These are phyloP conservation scores for Camptogramma bilineatum DNA, from an alignment of 2,888 invertebrate genomes.

Conservation along the genomic window DNA sequence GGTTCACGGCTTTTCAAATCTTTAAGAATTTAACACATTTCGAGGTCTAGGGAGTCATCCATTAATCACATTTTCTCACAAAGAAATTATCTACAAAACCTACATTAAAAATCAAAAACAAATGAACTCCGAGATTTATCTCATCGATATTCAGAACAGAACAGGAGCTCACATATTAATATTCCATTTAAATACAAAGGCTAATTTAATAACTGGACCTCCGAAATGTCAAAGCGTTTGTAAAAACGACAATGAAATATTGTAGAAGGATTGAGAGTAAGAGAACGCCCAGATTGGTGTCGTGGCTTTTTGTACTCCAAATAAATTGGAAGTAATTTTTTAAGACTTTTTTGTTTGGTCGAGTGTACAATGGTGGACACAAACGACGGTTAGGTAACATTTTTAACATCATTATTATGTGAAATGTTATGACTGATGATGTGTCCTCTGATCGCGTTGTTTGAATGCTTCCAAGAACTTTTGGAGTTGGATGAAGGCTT, in stretches of 20 bases:
- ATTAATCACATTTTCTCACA: background rate
- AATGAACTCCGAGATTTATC: conserved; percentile 19
- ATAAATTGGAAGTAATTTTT: conserved; percentile 85
- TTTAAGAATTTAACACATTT: too few species aligned
- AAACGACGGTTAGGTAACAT: conserved; percentile 81
- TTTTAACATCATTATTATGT: conserved; percentile 85
- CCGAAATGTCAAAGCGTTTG: conserved; percentile 78
- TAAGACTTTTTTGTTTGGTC: conserved; percentile 69
- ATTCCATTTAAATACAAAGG: conserved; percentile 84
- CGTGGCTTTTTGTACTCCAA: conserved; percentile 78
- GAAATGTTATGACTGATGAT: conserved; percentile 80
- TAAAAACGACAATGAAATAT: conserved; percentile 75
- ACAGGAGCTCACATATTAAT: conserved; percentile 73
- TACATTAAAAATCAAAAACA: conserved; percentile 4
- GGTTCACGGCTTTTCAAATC: too few species aligned
- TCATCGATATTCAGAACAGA: conserved; percentile 34
- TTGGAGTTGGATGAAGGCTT: conserved; percentile 1
- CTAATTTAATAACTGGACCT: conserved; percentile 84
- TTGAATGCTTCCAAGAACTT: conserved; percentile 55
- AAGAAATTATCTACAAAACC: background rate
- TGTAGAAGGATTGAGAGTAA: conserved; percentile 72
- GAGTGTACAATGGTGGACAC: conserved; percentile 83
- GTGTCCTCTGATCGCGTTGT: conserved; percentile 51
- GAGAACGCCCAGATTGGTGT: conserved; percentile 74
- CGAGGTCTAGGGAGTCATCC: background rate